Percentiles rank a stretch among this genome's conserved stretches.
phyloP scores from a whole-genome alignment of 2,888 invertebrate species.

The Stratiomys singularior region DNA sequence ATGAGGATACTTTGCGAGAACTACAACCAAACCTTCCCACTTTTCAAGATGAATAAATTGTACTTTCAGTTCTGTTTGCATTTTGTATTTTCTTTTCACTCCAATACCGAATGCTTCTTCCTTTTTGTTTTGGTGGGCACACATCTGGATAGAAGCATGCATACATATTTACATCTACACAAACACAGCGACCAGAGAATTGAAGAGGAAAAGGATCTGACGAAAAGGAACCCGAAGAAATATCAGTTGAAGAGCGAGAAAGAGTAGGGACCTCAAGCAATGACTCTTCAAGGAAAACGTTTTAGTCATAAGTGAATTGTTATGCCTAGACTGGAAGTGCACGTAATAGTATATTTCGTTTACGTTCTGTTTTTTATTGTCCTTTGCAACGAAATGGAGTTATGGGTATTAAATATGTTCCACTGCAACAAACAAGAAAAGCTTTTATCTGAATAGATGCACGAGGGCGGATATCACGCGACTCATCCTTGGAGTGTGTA shows the following conservation, averaged over 20 bases:
- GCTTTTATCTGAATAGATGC: background rate
- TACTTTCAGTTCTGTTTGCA: slow-evolving; percentile 24
- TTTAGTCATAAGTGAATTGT: slow-evolving; percentile 33
- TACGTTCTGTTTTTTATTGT: background rate
- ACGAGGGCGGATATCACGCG: background rate
- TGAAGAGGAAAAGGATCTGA: background rate
- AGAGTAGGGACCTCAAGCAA: slow-evolving; percentile 13
- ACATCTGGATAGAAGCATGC: background rate
- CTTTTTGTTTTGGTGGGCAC: background rate
- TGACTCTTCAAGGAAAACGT: slow-evolving; percentile 20
- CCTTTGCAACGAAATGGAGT: background rate
- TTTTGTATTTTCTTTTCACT: slow-evolving; percentile 11
- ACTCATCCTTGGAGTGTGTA: background rate
- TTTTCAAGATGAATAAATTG: slow-evolving; percentile 35
- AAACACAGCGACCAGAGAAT: no score
- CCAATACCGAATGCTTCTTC: background rate
- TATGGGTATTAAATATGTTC: background rate
- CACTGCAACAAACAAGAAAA: background rate
- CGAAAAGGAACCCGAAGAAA: background rate
- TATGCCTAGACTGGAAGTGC: slow-evolving; percentile 5
- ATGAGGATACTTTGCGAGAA: slow-evolving; percentile 11
- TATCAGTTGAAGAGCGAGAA: background rate
- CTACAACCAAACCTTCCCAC: slow-evolving; percentile 14
- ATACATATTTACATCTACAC: no score
- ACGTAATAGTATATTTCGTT: slow-evolving; percentile 12